Evolutionary conservation across 2,113 vertebrate genomes (phyloP).

Genomic region (Gallinago media): DNA sequence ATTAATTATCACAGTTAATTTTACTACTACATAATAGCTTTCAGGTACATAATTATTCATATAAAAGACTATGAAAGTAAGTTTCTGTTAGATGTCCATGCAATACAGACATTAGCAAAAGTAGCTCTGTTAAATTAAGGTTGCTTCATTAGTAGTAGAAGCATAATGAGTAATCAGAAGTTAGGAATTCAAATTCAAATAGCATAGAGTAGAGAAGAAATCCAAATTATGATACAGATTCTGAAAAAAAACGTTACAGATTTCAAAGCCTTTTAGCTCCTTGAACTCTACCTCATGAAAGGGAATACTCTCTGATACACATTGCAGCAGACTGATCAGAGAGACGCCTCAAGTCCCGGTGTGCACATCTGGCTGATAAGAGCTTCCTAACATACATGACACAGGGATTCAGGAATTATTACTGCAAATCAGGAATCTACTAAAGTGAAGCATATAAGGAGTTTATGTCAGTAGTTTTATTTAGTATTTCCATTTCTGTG

Average conservation of each 20-base stretch:
- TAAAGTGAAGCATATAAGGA: not conserved
- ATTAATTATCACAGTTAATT: conserved; percentile 24
- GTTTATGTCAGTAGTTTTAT: not conserved
- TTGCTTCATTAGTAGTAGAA: not conserved
- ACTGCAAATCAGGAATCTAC: not conserved
- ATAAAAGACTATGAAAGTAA: not conserved
- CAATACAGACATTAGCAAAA: not conserved
- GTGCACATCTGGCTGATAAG: not conserved
- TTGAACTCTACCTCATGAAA: not conserved
- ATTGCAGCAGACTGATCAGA: not conserved
- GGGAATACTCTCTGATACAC: not conserved
- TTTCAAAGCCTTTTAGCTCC: not conserved
- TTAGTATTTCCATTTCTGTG: not conserved
- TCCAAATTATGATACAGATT: not conserved
- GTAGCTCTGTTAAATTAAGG: not conserved
- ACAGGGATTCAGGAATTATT: not conserved
- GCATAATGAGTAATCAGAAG: not conserved
- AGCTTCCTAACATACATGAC: not conserved
- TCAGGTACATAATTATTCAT: conserved; percentile 6
- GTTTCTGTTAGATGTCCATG: not conserved
- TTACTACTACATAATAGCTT: not conserved
- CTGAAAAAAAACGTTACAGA: not conserved
- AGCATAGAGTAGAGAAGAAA: not conserved
- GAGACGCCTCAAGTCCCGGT: not conserved
- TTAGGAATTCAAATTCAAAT: not conserved